phyloP scores from a whole-genome alignment of 2,888 invertebrate species.

The Spodoptera exigua region DNA sequence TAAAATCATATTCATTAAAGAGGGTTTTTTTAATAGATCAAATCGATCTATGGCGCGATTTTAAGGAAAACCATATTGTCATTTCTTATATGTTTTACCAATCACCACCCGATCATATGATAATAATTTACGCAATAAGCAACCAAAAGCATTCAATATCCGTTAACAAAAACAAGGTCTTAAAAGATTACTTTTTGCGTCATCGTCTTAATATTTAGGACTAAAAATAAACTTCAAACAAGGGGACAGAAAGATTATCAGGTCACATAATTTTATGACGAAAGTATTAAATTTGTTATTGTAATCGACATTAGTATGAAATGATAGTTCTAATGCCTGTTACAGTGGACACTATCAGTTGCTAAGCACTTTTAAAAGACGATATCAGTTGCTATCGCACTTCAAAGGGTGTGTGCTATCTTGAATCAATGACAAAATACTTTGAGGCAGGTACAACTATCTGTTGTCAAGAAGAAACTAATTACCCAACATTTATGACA shows the following conservation, averaged over 20 bases:
- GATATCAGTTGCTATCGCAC: constrained; percentile 24
- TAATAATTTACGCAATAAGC: constrained; percentile 1
- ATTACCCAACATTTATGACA: too few species aligned
- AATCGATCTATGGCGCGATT: not conserved
- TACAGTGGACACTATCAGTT: constrained; percentile 26
- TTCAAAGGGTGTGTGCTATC: not conserved
- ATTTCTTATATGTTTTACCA: not conserved
- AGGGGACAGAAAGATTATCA: constrained; percentile 6
- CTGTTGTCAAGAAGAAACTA: not conserved
- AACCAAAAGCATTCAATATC: constrained; percentile 4
- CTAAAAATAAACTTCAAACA: constrained; percentile 11
- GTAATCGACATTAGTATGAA: not conserved
- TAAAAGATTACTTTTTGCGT: constrained; percentile 20
- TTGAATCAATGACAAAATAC: not conserved
- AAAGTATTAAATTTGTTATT: constrained; percentile 5
- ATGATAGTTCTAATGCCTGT: not conserved
- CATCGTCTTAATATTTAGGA: constrained; percentile 1
- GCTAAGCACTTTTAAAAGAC: constrained; percentile 11
- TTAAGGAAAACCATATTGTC: not conserved
- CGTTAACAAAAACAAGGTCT: constrained; percentile 10
- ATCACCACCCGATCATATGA: not conserved
- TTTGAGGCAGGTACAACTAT: too few species aligned
- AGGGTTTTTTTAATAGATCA: too few species aligned
- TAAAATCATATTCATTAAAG: too few species aligned
- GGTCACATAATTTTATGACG: constrained; percentile 19